Conservation (phyloP, 1,140 invertebrate species). For the Probaryconus sp. region DNA sequence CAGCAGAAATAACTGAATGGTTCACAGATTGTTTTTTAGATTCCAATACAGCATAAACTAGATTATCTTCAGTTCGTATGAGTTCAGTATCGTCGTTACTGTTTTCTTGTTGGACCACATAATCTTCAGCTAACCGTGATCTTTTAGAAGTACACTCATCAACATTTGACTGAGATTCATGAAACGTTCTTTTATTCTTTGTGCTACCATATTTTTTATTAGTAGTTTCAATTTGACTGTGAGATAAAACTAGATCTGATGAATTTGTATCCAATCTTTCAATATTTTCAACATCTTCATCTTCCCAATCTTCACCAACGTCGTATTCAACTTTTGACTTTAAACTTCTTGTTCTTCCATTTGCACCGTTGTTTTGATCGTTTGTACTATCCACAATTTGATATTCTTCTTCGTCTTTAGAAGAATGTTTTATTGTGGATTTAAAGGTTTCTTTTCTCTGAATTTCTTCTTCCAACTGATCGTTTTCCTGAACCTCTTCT, state of each 20-base stretch:
- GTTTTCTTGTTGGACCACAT: slow-evolving; percentile 44
- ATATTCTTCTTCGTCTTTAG: slow-evolving; percentile 24
- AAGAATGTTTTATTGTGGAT: slow-evolving; percentile 24
- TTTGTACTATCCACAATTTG: neutral
- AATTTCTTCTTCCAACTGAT: slow-evolving; percentile 16
- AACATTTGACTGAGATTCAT: slow-evolving; percentile 24
- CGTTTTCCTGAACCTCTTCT: slow-evolving; percentile 31
- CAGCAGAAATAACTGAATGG: slow-evolving; percentile 1
- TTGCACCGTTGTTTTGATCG: slow-evolving; percentile 13
- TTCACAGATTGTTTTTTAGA: slow-evolving; percentile 68
- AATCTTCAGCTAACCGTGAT: slow-evolving; percentile 17
- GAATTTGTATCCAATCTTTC: slow-evolving; percentile 48
- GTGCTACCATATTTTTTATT: slow-evolving; percentile 11
- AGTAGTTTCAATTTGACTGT: neutral
- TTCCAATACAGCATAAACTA: slow-evolving; percentile 75
- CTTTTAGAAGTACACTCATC: slow-evolving; percentile 44
- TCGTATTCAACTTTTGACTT: slow-evolving; percentile 69
- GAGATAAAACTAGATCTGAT: slow-evolving; percentile 3
- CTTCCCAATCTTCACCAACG: slow-evolving; percentile 73
- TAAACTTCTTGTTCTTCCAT: slow-evolving; percentile 29
- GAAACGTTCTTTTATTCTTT: slow-evolving; percentile 27
- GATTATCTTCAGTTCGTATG: slow-evolving; percentile 73
- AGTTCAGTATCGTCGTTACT: slow-evolving; percentile 65
- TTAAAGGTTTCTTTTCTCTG: slow-evolving; percentile 5
- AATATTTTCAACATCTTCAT: slow-evolving; percentile 70